phyloP scores from a whole-genome alignment of 2,797 vertebrate species.

The Sarcophilus harrisii region DNA sequence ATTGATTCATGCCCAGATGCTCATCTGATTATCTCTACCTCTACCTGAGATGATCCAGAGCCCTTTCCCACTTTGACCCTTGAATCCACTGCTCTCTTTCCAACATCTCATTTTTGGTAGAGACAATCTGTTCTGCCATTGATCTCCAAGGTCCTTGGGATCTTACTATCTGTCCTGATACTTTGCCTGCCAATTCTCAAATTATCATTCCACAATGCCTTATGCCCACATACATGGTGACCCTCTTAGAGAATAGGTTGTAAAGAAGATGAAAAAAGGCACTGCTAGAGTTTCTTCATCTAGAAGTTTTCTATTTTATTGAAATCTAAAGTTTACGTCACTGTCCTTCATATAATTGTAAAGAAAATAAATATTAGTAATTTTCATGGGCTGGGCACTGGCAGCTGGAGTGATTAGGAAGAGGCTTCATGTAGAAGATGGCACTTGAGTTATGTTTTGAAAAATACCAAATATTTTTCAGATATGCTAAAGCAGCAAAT shows the following conservation, averaged over 20 bases:
- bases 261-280: neutral
- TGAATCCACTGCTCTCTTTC: neutral
- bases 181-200: neutral
- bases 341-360: neutral
- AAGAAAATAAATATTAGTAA: neutral
- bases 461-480: neutral
- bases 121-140: neutral
- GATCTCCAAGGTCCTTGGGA: neutral
- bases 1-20: neutral
- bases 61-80: neutral
- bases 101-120: neutral
- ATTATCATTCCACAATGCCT: neutral
- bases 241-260: neutral
- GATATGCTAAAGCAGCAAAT: neutral
- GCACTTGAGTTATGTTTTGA: neutral
- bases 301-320: neutral
- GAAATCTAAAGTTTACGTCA: neutral
- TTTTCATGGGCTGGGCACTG: neutral
- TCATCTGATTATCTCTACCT: neutral
- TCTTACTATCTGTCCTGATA: neutral
- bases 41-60: neutral
- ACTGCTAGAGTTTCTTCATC: neutral
- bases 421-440: neutral
- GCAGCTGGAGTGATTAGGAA: neutral
- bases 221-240: neutral